Conservation (phyloP, 2,888 invertebrate genomes). For the Achlya flavicornis region DNA sequence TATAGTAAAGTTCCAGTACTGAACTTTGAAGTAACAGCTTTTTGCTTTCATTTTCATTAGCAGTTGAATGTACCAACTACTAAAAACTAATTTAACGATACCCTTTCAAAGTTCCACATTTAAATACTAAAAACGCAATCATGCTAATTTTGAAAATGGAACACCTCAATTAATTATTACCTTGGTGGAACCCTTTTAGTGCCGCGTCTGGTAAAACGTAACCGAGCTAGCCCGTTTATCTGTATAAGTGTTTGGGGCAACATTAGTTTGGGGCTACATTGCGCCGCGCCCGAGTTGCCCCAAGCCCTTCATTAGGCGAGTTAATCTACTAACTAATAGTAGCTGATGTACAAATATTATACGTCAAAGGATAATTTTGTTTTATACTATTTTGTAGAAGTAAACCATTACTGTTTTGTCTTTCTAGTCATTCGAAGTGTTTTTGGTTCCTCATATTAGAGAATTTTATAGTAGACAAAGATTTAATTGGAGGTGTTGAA, state of each 20-base stretch:
- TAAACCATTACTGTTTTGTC: not conserved
- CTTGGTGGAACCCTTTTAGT: constrained; percentile 72
- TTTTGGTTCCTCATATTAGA: no score
- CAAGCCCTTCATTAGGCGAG: constrained; percentile 57
- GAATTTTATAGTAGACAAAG: no score
- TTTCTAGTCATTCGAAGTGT: not conserved
- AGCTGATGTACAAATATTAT: constrained; percentile 10
- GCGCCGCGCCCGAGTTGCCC: constrained; percentile 14
- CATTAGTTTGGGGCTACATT: constrained; percentile 38
- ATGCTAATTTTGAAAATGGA: constrained; percentile 61
- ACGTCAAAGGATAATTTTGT: not conserved
- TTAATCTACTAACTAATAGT: constrained; percentile 51
- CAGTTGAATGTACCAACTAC: not conserved
- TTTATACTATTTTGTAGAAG: not conserved
- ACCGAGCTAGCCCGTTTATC: constrained; percentile 65
- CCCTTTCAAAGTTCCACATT: constrained; percentile 22
- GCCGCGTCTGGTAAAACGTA: constrained; percentile 47
- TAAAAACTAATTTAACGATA: not conserved
- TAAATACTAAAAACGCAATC: constrained; percentile 51
- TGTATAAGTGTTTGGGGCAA: constrained; percentile 68
- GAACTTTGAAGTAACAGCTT: not conserved
- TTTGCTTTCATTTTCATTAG: not conserved
- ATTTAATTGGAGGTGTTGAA: not conserved
- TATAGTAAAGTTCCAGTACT: not conserved
- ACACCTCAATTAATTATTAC: constrained; percentile 74